Evolutionary conservation across 1,140 invertebrate species (phyloP).

Genomic region (Meloidogyne floridensis): DNA sequence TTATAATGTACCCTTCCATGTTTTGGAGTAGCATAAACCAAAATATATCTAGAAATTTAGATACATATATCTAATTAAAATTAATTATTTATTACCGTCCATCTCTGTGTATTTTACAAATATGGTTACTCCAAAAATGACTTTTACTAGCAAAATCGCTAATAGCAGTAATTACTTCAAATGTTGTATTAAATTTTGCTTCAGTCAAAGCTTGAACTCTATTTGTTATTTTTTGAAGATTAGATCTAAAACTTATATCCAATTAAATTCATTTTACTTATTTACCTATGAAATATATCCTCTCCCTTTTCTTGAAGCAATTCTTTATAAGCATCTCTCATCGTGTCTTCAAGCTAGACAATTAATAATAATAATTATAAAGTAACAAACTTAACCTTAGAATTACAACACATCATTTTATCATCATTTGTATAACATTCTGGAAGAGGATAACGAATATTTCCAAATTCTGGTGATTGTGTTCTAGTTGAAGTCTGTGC

Average conservation of each 20-base stretch:
- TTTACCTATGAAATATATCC: not conserved
- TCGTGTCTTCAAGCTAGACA: not conserved
- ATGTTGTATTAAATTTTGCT: slow-evolving; percentile 51
- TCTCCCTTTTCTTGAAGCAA: not conserved
- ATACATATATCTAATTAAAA: no score
- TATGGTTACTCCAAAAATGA: slow-evolving; percentile 46
- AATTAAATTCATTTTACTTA: no score
- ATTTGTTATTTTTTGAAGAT: slow-evolving; percentile 48
- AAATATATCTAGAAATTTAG: no score
- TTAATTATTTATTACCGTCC: no score
- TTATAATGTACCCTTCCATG: no score
- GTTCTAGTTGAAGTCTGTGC: not conserved
- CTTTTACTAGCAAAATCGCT: slow-evolving; percentile 48
- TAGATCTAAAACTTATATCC: slow-evolving; percentile 28
- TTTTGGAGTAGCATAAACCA: no score
- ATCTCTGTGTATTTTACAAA: no score
- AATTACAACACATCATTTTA: slow-evolving; percentile 55
- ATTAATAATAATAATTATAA: slow-evolving; percentile 1
- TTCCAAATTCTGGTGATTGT: not conserved
- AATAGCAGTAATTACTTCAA: slow-evolving; percentile 48
- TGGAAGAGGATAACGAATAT: slow-evolving; percentile 39
- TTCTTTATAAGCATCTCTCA: not conserved
- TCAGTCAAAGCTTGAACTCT: slow-evolving; percentile 38
- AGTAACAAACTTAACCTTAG: not conserved
- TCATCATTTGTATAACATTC: slow-evolving; percentile 48